phyloP scores from a whole-genome alignment of 2,888 invertebrate genomes.

The Hetaerina titia region DNA sequence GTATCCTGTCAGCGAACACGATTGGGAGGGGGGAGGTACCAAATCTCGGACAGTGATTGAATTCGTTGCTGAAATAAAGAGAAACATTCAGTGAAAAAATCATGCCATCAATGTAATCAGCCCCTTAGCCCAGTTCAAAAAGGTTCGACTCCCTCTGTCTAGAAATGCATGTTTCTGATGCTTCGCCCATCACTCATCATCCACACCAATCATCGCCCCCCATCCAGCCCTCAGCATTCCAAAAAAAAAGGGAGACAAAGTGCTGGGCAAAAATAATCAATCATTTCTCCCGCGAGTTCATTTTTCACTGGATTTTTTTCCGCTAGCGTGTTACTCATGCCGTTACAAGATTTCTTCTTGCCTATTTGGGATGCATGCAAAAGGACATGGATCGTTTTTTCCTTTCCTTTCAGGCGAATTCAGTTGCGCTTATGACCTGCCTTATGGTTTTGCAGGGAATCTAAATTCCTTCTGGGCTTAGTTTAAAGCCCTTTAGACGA shows the following conservation, averaged over 20 bases:
- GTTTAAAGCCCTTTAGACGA: too few relatives aligned
- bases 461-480: too few relatives aligned
- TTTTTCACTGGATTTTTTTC: constrained; percentile 58
- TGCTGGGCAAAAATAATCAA: constrained; percentile 53
- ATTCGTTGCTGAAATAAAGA: not conserved
- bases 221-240: constrained; percentile 34
- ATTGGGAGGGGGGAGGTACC: not conserved
- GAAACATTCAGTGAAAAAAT: not conserved
- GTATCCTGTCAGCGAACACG: too few relatives aligned
- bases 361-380: constrained; percentile 39
- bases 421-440: too few relatives aligned
- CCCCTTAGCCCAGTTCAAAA: not conserved
- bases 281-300: constrained; percentile 25
- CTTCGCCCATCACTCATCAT: constrained; percentile 49
- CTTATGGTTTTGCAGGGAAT: too few relatives aligned
- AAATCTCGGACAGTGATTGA: not conserved
- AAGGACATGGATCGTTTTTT: constrained; percentile 14
- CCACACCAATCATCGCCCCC: not conserved
- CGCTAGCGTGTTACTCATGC: constrained; percentile 50
- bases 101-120: not conserved
- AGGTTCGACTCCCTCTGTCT: not conserved
- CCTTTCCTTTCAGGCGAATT: not conserved
- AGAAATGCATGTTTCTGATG: constrained; percentile 13
- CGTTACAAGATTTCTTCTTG: constrained; percentile 50
- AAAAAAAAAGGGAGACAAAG: constrained; percentile 21